Evolutionary conservation across 2,113 vertebrate species (phyloP).

Genomic region (Brachypodius melanocephalos): DNA sequence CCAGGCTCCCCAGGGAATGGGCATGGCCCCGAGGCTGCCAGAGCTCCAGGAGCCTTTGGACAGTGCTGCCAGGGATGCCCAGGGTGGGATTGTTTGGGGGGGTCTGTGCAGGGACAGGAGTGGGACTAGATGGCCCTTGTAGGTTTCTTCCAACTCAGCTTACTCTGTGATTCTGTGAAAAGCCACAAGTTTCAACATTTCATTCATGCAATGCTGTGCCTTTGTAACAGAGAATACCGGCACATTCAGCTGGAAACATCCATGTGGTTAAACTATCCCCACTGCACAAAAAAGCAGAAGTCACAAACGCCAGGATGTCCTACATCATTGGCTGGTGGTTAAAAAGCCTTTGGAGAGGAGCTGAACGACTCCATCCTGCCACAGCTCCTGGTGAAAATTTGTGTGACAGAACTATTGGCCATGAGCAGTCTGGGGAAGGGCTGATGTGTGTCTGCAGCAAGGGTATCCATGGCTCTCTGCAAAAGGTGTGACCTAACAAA

Average conservation of each 20-base stretch:
- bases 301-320: not conserved
- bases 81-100: not conserved
- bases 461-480: not conserved
- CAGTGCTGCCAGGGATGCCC: not conserved
- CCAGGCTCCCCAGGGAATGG: not conserved
- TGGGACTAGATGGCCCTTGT: not conserved
- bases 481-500: not conserved
- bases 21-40: not conserved
- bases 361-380: rapidly evolving
- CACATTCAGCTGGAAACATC: not conserved
- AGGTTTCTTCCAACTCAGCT: not conserved
- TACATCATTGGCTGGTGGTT: not conserved
- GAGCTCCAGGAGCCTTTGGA: not conserved
- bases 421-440: not conserved
- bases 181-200: not conserved
- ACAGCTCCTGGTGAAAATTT: not conserved
- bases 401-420: not conserved
- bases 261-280: not conserved
- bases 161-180: not conserved
- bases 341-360: not conserved
- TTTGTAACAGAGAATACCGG: not conserved
- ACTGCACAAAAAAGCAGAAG: not conserved
- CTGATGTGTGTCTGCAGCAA: not conserved
- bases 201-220: rapidly evolving
- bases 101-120: rapidly evolving